phyloP scores from a whole-genome alignment of 2,797 vertebrate genomes.

The Siniperca scherzeri region DNA sequence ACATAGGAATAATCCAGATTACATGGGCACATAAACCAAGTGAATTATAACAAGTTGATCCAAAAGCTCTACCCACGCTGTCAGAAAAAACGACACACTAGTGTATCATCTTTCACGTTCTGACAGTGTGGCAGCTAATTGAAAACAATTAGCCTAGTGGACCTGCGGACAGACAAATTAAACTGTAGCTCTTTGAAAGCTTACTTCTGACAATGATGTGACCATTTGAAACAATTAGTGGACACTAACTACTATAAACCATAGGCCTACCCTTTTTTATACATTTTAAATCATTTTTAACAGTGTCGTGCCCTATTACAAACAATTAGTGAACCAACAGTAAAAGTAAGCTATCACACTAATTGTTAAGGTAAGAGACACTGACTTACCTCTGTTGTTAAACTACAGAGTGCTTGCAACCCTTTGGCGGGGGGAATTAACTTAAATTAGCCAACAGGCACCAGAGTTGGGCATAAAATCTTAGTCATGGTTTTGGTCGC shows the following conservation, averaged over 20 bases:
- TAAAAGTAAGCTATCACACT: constrained; percentile 1
- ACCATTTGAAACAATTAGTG: background rate
- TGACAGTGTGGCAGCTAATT: constrained; percentile 54
- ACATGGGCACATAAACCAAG: constrained; percentile 19
- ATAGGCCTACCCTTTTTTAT: accelerated
- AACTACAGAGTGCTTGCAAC: constrained; percentile 5
- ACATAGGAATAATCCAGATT: constrained; percentile 41
- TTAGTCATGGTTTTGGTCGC: constrained; percentile 81
- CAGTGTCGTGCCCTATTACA: background rate
- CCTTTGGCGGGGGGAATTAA: background rate
- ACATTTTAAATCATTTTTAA: background rate
- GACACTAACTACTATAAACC: background rate
- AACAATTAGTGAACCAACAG: constrained; percentile 11
- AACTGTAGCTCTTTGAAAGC: constrained; percentile 5
- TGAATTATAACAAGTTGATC: constrained; percentile 51
- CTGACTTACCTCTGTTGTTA: constrained; percentile 5
- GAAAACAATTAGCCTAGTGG: constrained; percentile 41
- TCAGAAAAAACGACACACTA: constrained; percentile 33
- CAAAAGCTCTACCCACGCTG: constrained; percentile 32
- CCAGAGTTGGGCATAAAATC: constrained; percentile 83
- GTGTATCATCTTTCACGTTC: constrained; percentile 30
- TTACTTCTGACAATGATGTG: background rate
- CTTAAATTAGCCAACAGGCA: constrained; percentile 78
- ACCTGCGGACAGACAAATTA: constrained; percentile 18
- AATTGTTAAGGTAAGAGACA: constrained; percentile 4